A percentile compares a stretch with the other conserved stretches of the same genome.
Conservation (phyloP, 2,113 vertebrate genomes). For the Dipodomys merriami region DNA sequence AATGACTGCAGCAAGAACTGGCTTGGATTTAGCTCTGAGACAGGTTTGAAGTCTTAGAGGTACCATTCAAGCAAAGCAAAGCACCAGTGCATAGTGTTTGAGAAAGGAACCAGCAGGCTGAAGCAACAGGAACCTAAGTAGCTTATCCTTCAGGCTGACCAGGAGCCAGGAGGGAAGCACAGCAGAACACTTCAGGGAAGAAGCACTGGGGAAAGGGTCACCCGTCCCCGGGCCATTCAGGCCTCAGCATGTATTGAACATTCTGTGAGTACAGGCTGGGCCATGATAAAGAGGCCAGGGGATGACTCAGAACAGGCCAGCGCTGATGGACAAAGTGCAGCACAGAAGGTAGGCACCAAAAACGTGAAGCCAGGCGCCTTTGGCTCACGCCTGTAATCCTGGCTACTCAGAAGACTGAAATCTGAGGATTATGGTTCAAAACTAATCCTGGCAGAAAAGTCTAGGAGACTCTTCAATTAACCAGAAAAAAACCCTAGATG, state of each 20-base stretch:
- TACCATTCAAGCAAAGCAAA: neutral
- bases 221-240: conserved; percentile 9
- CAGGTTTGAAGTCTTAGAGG: no score
- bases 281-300: neutral
- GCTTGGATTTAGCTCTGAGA: neutral
- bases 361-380: neutral
- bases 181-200: neutral
- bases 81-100: neutral
- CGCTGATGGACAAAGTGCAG: neutral
- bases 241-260: conserved; percentile 28
- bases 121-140: neutral
- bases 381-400: no score
- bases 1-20: neutral
- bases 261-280: neutral
- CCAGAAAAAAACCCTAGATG: no score
- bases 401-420: no score
- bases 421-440: neutral
- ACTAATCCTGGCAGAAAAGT: no score
- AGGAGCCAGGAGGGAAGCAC: neutral
- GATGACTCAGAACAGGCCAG: conserved; percentile 56
- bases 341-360: neutral
- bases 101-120: neutral
- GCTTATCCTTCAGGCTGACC: neutral
- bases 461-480: no score
- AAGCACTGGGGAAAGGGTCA: conserved; percentile 14